Evolutionary conservation across 2,797 vertebrate genomes (phyloP), one percentile per base, ranked within the genome.

Genomic region (Cynopterus sphinx): DNA sequence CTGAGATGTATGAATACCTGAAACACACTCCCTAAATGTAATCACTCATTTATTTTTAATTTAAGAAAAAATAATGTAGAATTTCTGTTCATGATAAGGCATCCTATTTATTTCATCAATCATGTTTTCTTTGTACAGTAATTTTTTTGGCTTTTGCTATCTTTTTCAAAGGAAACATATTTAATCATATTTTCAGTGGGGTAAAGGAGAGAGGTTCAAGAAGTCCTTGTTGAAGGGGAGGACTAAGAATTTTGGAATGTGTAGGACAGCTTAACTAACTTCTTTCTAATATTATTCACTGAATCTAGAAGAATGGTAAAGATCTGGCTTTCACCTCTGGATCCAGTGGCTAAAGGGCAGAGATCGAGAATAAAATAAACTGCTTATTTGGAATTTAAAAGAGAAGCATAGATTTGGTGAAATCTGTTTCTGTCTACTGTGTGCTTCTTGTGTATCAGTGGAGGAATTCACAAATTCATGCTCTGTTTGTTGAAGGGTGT

Each of bases 371-470:
- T 36, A 59, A 85, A 51, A 22, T 6, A 70, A 49, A 87, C 49
- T 91, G 82, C 33, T 59, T 94, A 94, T 73, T 13, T 36, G n/a
- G 0, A 77, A 93, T 78, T 33, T 41, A 31, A 57, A 87, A 39
- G 26, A 39, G 55, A 51, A n/a, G 5, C 46, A 77, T 5, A 63
- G 24, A 31, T 46, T 63, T 63, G 55, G 33, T 46, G 81, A 83
- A 67, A 67, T 24, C 1, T 55, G 2, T 53, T 87, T 91, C 43
- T 39, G 17, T 74, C 12, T 13, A 39, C 1, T 22, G 16, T 73
- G 87, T 93, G n/a, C 24, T 28, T 92, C 91, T 97, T 95, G 24
- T n/a, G 17, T 97, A 81, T 92, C 19, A 96, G 39, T 75, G 78
- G 65, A 92, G 70, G 2, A 53, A 77, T 86, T 43, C 19, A 94